These are phyloP conservation scores for Esox niger DNA, from an alignment of 2,113 vertebrate genomes.

Conservation along the genomic window DNA sequence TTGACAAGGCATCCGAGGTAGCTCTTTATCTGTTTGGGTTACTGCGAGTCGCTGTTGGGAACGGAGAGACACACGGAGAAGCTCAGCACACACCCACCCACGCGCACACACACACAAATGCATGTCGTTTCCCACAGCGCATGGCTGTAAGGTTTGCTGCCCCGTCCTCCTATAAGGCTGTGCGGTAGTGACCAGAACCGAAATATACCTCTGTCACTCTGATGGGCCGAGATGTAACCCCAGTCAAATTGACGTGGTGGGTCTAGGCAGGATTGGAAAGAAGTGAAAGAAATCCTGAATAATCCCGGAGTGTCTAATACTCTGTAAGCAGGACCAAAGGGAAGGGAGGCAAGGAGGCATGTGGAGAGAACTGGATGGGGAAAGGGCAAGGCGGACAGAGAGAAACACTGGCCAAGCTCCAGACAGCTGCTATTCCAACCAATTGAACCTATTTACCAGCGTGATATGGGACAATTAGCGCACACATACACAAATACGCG, in stretches of 20 bases:
- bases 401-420: conserved; percentile 32
- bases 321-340: neutral
- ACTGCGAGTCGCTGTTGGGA: conserved; percentile 53
- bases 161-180: neutral
- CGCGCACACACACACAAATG: conserved; percentile 11
- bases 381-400: neutral
- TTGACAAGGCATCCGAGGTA: conserved; percentile 61
- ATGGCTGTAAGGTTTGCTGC: neutral
- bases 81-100: conserved; percentile 34
- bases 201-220: too few relatives aligned
- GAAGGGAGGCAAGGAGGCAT: conserved; percentile 23
- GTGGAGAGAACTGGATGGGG: conserved; percentile 10
- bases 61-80: conserved; percentile 41
- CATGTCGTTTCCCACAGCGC: conserved; percentile 43
- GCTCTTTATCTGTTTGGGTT: conserved; percentile 71
- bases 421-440: conserved; percentile 54
- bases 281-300: neutral
- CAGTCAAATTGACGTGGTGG: too few relatives aligned
- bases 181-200: neutral
- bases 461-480: conserved; percentile 54
- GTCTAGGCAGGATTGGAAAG: neutral
- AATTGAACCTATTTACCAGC: conserved; percentile 52
- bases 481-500: conserved; percentile 21
- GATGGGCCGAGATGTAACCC: too few relatives aligned
- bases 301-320: neutral